phyloP scores from a whole-genome alignment of 2,113 vertebrate genomes.

The Atherinomorus stipes region DNA sequence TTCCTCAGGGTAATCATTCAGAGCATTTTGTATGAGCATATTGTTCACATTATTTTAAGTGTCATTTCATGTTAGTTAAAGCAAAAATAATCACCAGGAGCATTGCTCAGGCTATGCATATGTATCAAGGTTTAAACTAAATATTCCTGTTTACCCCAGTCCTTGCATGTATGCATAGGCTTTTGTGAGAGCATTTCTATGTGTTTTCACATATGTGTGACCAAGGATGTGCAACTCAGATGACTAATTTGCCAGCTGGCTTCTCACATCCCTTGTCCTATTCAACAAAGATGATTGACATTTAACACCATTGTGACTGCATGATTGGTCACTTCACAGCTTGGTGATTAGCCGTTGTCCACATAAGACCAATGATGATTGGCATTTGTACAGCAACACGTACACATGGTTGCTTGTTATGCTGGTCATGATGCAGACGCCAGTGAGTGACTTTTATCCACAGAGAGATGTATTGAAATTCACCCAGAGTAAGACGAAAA shows the following conservation, averaged over 20 bases:
- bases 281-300: conserved; percentile 63
- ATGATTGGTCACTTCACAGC: conserved; percentile 69
- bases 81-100: conserved; percentile 4
- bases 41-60: conserved; percentile 23
- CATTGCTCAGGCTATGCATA: neutral
- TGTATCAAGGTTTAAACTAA: neutral
- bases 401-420: conserved; percentile 4
- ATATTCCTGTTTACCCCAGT: neutral
- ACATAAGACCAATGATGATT: conserved; percentile 39
- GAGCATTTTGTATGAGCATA: conserved; percentile 22
- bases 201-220: conserved; percentile 21
- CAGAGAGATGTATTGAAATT: conserved; percentile 9
- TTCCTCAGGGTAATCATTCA: conserved; percentile 7
- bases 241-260: conserved; percentile 74
- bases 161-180: neutral
- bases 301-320: conserved; percentile 65
- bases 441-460: neutral
- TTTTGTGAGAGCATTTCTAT: conserved; percentile 11
- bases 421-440: neutral
- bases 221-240: conserved; percentile 50
- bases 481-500: neutral
- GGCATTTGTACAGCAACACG: conserved; percentile 31
- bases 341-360: conserved; percentile 55
- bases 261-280: conserved; percentile 47
- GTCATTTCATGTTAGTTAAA: conserved; percentile 16